Conservation (phyloP, 2,888 invertebrate species). For the Neuroscelio doddi region DNA sequence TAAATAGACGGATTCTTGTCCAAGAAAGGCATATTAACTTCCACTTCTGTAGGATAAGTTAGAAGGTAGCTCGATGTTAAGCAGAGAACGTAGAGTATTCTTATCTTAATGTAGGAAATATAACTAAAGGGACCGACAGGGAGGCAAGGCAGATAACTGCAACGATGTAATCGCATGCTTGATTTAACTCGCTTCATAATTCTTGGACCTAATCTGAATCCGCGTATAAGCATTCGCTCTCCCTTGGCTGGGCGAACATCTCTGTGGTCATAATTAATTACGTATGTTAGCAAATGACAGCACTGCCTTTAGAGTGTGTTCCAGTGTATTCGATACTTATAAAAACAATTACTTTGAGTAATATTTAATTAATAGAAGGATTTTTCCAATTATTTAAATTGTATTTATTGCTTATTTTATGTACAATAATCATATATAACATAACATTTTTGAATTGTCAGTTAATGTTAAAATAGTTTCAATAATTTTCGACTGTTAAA, state of each 20-base stretch:
- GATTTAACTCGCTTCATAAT: constrained; percentile 72
- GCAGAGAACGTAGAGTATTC: constrained; percentile 53
- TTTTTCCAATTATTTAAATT: no score
- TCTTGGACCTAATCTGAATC: constrained; percentile 70
- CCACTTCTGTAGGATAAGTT: constrained; percentile 20
- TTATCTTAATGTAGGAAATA: constrained; percentile 68
- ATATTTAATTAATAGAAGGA: no score
- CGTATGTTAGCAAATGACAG: constrained; percentile 52
- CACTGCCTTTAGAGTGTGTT: constrained; percentile 31
- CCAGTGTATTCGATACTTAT: constrained; percentile 30
- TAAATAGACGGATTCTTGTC: no score
- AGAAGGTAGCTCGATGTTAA: constrained; percentile 48
- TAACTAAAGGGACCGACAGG: constrained; percentile 62
- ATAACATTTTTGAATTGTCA: no score
- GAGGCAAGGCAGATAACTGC: constrained; percentile 64
- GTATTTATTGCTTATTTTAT: no score
- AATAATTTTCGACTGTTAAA: no score
- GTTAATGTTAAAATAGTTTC: no score
- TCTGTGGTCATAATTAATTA: constrained; percentile 66
- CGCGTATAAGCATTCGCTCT: constrained; percentile 64
- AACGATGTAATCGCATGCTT: constrained; percentile 69
- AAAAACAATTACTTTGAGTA: no score
- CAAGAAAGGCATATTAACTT: no score
- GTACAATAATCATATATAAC: no score
- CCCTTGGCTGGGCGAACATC: constrained; percentile 41